Conservation (phyloP, 1,140 invertebrate species). For the Pseudomyrmex flavicornis region DNA sequence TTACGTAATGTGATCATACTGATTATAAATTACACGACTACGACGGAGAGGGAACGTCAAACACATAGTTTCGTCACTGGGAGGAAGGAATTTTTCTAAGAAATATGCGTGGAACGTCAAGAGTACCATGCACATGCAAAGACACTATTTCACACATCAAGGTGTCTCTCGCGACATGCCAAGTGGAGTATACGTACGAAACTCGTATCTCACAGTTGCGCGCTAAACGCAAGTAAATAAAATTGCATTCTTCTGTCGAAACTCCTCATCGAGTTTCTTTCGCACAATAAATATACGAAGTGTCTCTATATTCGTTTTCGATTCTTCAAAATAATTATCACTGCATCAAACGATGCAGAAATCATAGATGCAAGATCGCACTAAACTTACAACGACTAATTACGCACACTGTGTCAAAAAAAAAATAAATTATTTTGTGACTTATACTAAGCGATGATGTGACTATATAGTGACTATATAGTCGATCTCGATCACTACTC, state of each 20-base stretch:
- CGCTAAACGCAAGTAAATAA: slow-evolving; percentile 37
- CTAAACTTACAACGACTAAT: too few relatives aligned
- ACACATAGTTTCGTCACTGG: slow-evolving; percentile 18
- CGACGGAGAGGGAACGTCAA: slow-evolving; percentile 21
- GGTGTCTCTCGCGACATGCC: slow-evolving; percentile 61
- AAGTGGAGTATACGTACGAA: background rate
- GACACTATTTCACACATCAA: slow-evolving; percentile 17
- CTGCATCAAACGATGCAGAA: slow-evolving; percentile 17
- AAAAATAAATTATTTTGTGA: slow-evolving; percentile 49
- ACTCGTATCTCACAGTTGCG: slow-evolving; percentile 25
- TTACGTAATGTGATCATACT: slow-evolving; percentile 60
- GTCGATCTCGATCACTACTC: slow-evolving; percentile 11
- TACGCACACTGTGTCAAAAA: too few relatives aligned
- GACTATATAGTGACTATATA: background rate
- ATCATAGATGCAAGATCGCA: background rate
- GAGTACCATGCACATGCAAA: slow-evolving; percentile 68
- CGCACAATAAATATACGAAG: slow-evolving; percentile 32
- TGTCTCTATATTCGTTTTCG: background rate
- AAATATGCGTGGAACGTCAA: slow-evolving; percentile 28
- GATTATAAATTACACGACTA: slow-evolving; percentile 52
- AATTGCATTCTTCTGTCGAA: slow-evolving; percentile 13
- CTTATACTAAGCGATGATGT: slow-evolving; percentile 6
- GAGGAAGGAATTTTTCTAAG: background rate
- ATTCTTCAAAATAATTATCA: slow-evolving; percentile 6
- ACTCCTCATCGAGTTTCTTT: background rate